Conservation (phyloP, 2,797 vertebrate genomes). For the Pteronotus mesoamericanus region DNA sequence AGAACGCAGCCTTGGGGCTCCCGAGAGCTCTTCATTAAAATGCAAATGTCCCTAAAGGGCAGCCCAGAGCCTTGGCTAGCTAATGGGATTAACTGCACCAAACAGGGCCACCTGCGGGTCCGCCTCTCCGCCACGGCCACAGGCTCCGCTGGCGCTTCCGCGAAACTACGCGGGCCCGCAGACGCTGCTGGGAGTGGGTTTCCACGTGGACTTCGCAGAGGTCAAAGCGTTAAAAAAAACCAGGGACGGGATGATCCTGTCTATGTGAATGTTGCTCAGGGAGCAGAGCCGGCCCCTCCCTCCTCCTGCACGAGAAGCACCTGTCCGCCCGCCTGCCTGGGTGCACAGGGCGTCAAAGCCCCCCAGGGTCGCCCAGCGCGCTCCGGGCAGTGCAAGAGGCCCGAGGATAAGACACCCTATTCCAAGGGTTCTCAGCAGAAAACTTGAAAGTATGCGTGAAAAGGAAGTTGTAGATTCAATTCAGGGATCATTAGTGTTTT, state of each 20-base stretch:
- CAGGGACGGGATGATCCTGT: not conserved
- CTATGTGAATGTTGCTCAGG: not conserved
- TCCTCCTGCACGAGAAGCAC: not conserved
- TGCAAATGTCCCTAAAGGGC: constrained; percentile 47
- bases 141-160: too few species aligned
- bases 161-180: too few species aligned
- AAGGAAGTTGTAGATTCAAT: not conserved
- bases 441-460: not conserved
- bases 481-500: not conserved
- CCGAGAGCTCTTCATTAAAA: constrained; percentile 58
- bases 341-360: not conserved
- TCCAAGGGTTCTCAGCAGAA: not conserved
- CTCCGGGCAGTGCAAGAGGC: not conserved
- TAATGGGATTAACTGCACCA: constrained; percentile 65
- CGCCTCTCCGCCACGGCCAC: too few species aligned
- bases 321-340: not conserved
- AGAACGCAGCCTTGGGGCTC: not conserved
- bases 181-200: too few species aligned
- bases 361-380: not conserved
- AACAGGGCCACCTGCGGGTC: constrained; percentile 58
- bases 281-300: not conserved
- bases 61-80: constrained; percentile 48
- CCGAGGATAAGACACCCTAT: not conserved
- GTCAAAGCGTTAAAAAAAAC: not conserved
- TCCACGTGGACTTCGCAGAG: not conserved